phyloP scores from a whole-genome alignment of 37 sponge, comb jelly and placozoan species.

The Spongilla lacustris region DNA sequence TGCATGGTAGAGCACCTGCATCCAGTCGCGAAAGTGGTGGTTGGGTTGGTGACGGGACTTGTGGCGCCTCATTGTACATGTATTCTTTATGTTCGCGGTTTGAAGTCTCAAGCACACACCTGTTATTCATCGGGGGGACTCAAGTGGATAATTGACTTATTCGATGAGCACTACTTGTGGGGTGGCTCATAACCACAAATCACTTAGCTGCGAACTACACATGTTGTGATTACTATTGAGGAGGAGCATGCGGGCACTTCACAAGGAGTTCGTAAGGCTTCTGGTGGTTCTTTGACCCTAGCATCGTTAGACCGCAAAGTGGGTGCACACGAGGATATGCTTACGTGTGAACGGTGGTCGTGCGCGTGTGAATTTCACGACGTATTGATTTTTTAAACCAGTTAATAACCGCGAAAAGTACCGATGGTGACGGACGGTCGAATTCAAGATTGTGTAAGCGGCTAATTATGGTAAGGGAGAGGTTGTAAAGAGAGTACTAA shows the following conservation, averaged over 20 bases:
- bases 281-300: neutral
- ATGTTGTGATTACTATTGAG: neutral
- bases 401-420: neutral
- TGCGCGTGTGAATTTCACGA: neutral
- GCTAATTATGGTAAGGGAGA: no score
- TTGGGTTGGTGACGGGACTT: neutral
- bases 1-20: neutral
- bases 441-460: no score
- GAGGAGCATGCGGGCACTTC: conserved; percentile 1
- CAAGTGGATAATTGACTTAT: neutral
- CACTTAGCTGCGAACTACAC: neutral
- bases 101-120: neutral
- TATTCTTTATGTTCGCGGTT: neutral
- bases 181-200: neutral
- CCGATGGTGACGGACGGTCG: no score
- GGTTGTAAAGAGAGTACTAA: no score
- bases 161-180: neutral
- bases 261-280: neutral
- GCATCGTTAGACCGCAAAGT: neutral
- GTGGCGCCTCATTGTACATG: conserved; percentile 1
- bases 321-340: neutral
- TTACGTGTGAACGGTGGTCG: neutral
- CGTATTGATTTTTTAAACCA: neutral
- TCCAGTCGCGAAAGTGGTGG: neutral
- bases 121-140: neutral